Evolutionary conservation across 1,140 invertebrate genomes (phyloP).

Genomic region (Hetaerina americana): DNA sequence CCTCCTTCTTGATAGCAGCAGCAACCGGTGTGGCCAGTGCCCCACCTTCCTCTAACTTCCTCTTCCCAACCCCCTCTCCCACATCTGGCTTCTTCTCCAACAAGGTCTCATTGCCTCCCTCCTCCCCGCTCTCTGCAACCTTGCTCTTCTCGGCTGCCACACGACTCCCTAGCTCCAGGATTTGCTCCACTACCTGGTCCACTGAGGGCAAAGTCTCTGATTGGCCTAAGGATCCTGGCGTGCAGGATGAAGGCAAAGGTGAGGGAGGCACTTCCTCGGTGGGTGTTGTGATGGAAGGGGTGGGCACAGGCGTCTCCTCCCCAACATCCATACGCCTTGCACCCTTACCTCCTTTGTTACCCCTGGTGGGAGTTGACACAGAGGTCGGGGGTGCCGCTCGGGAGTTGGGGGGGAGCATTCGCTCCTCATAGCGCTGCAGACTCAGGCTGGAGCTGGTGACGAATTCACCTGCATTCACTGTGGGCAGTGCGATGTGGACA

Average conservation of each 20-base stretch:
- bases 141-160: not conserved
- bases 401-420: constrained; percentile 26
- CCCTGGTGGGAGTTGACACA: not conserved
- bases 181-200: constrained; percentile 9
- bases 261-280: constrained; percentile 26
- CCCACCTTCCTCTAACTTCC: not conserved
- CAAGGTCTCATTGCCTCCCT: not conserved
- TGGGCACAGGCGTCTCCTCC: constrained; percentile 36
- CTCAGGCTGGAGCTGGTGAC: constrained; percentile 56
- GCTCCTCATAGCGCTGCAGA: constrained; percentile 54
- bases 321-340: constrained; percentile 32
- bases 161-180: not conserved
- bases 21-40: too few relatives aligned
- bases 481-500: constrained; percentile 46
- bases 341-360: not conserved
- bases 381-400: not conserved
- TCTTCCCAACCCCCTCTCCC: not conserved
- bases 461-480: constrained; percentile 57
- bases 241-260: too few relatives aligned
- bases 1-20: constrained; percentile 1
- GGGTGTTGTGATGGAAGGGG: not conserved
- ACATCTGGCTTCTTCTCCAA: not conserved
- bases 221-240: too few relatives aligned
- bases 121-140: not conserved
- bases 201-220: constrained; percentile 24